phyloP scores from a whole-genome alignment of 35 echinoderm and acorn worm genomes.

The Diadema setosum region DNA sequence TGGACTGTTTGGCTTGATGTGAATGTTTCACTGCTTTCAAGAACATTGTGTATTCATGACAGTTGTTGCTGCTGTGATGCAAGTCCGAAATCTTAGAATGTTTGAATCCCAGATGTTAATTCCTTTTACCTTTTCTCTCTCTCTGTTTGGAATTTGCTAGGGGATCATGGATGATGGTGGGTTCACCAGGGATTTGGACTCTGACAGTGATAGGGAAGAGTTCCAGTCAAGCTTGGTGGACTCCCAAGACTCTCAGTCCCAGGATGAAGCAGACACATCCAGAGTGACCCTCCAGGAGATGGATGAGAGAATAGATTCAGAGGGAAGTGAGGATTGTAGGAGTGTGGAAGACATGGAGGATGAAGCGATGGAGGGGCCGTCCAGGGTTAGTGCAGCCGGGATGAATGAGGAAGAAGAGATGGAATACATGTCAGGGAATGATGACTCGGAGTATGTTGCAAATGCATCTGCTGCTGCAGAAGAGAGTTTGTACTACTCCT shows the following conservation, averaged over 20 bases:
- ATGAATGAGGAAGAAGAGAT: conserved; percentile 26
- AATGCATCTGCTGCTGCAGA: neutral
- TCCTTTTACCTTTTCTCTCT: neutral
- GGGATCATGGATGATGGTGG: conserved; percentile 1
- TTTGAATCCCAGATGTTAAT: too few relatives aligned
- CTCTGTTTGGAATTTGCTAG: neutral
- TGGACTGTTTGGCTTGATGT: too few relatives aligned
- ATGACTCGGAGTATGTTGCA: neutral
- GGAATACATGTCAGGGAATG: conserved; percentile 32
- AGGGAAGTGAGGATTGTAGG: neutral
- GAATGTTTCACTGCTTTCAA: too few relatives aligned
- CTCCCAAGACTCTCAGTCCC: too few relatives aligned
- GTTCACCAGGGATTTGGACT: neutral
- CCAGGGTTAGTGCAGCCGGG: neutral
- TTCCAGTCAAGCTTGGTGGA: too few relatives aligned
- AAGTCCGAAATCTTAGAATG: too few relatives aligned
- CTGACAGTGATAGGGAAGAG: neutral
- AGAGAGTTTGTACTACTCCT: neutral
- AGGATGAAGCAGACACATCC: too few relatives aligned
- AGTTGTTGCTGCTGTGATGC: too few relatives aligned
- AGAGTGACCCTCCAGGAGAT: too few relatives aligned
- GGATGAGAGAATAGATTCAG: neutral
- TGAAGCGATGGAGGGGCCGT: neutral
- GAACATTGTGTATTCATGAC: too few relatives aligned
- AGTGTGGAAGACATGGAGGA: neutral